Base-by-base conservation (phyloP, 1,140 invertebrate species). In the Pogonomyrmex barbatus region DNA sequence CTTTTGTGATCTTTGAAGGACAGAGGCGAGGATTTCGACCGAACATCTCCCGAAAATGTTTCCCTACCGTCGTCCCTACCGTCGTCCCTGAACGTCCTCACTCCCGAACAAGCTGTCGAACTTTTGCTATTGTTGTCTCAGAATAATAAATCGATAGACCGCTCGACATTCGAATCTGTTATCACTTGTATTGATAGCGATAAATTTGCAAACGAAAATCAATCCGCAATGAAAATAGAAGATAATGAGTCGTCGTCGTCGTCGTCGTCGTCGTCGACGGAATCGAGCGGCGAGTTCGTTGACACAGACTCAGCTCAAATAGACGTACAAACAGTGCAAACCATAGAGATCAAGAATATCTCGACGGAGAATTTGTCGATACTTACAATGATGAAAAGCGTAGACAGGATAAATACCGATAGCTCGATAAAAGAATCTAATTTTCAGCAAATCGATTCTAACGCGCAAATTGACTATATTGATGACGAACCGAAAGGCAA, bases 1-100 rank as follows among this genome's bases (percentile, higher is more conserved):
- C 24, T 86, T 91, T 91, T 91, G 50, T 90, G 79, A 60, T 85
- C 83, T 94, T 94, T 93, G 88, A 95, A 95, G 94, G 94, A 90
- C 75, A 91, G 91, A 78, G 90, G 89, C 85, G 88, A 92, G 82
- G 84, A 87, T 71, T 83, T 77, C 75, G 87, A 94, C 77, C 84
- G 76, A 88, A 86, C 88, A 63, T 68, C 62, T 39, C 89, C 86
- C 65, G 86, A 90, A 76, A 82, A 88, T 56, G 70, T 87, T 65
- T 85, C 85, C 86, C 56, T 88, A 50, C 81, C 86, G 45, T 86
- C 91, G 56, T 89, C 92, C 24, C 70, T 93, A 50, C 81, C 86
- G 45, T 86, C 91, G 56, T 89, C 92, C 24, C 70, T 93, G 10
- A 79, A 90, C 50, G 60, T 91, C 17, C 87, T 94, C 3, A 94